A percentile compares a stretch with the other conserved stretches of the same genome.
phyloP scores from a whole-genome alignment of 2,797 vertebrate genomes.

The Parauchenoglanis ngamensis region DNA sequence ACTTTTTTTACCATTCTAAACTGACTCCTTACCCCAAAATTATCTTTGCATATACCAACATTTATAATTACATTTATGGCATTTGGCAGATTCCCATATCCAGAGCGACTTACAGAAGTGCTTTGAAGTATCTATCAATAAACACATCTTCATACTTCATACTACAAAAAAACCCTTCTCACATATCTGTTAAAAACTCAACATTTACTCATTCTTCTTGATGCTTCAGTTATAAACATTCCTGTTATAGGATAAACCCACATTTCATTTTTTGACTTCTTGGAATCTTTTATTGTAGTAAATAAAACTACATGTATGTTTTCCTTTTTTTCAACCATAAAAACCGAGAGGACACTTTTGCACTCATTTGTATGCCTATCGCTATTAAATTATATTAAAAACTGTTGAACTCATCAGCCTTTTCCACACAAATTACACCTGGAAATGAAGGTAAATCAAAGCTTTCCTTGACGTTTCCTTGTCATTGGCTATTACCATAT shows the following conservation, averaged over 20 bases:
- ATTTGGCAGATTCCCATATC: background rate
- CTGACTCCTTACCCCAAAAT: background rate
- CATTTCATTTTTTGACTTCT: background rate
- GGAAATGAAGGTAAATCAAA: background rate
- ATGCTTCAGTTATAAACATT: background rate
- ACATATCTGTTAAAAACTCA: background rate
- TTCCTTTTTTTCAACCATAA: background rate
- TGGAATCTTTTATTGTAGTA: background rate
- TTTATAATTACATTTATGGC: background rate
- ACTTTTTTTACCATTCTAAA: background rate
- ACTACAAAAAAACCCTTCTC: too few species aligned
- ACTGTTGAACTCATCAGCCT: background rate
- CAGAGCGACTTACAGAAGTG: background rate
- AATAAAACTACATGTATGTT: background rate
- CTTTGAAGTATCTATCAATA: background rate
- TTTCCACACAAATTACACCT: background rate
- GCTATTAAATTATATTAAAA: background rate
- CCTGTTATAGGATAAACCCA: background rate
- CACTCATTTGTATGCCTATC: background rate
- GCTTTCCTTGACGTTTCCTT: background rate
- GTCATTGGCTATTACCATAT: constrained; percentile 9
- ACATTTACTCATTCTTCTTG: background rate
- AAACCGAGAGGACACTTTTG: background rate
- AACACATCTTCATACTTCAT: background rate
- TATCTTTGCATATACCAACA: background rate